Conservation (phyloP, 2,888 invertebrate genomes). For the Rhimphoctona megacephalus region DNA sequence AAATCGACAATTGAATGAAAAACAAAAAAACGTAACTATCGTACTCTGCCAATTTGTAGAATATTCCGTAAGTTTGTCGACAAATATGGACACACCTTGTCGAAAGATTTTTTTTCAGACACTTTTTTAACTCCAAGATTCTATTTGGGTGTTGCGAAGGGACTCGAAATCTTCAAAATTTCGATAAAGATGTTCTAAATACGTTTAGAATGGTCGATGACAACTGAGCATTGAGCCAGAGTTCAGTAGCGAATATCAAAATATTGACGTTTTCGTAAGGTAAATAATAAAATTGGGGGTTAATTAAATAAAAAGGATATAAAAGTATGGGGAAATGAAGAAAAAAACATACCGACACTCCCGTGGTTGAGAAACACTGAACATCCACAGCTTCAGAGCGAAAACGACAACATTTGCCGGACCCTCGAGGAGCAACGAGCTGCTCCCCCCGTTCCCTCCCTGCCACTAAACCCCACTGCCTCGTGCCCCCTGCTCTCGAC, state of each 20-base stretch:
- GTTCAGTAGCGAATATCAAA: neutral
- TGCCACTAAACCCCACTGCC: constrained; percentile 30
- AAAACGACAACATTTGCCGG: constrained; percentile 78
- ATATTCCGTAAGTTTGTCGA: neutral
- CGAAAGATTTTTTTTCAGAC: neutral
- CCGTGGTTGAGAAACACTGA: constrained; percentile 80
- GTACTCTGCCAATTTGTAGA: neutral
- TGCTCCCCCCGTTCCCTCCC: constrained; percentile 27
- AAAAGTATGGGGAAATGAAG: neutral
- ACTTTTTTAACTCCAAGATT: constrained; percentile 2
- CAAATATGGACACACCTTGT: constrained; percentile 2
- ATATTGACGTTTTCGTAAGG: constrained; percentile 1
- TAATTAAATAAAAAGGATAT: neutral
- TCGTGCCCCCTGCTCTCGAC: constrained; percentile 7
- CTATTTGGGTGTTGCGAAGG: neutral
- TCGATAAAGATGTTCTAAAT: neutral
- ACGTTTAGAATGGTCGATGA: neutral
- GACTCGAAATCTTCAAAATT: neutral
- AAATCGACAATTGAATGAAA: neutral
- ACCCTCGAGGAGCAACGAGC: constrained; percentile 66
- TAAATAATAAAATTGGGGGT: neutral
- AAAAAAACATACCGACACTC: constrained; percentile 72
- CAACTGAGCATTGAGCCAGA: constrained; percentile 4
- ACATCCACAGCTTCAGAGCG: constrained; percentile 70
- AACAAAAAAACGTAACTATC: neutral